Percentiles rank a stretch among this genome's conserved stretches.
Conservation (phyloP, 1,140 invertebrate genomes). For the Drosophila pallidifrons region DNA sequence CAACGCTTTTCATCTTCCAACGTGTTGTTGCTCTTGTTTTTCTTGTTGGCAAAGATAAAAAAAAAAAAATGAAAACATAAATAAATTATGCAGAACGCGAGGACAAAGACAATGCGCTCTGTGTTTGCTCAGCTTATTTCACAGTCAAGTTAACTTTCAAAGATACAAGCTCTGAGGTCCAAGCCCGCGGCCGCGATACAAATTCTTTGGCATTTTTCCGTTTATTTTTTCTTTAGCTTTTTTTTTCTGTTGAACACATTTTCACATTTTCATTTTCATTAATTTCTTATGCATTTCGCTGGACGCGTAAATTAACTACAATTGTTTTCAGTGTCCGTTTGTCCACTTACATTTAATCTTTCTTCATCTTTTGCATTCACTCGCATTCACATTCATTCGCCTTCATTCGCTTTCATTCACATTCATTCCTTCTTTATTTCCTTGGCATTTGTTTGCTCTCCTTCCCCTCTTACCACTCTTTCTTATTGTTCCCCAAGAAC, state of each 20-base stretch:
- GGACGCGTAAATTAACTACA: constrained; percentile 77
- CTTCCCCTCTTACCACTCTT: constrained; percentile 30
- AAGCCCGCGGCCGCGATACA: constrained; percentile 15
- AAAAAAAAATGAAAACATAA: constrained; percentile 61
- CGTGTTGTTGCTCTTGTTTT: neutral
- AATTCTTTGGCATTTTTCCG: constrained; percentile 12
- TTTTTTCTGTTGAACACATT: neutral
- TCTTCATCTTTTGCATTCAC: constrained; percentile 64
- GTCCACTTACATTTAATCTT: constrained; percentile 78
- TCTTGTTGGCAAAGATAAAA: too few species aligned
- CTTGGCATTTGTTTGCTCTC: constrained; percentile 58
- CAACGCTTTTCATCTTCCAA: constrained; percentile 29
- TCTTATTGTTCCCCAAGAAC: too few species aligned
- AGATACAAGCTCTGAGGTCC: constrained; percentile 33
- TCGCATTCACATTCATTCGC: constrained; percentile 52
- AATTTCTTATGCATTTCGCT: constrained; percentile 75
- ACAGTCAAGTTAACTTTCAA: constrained; percentile 81
- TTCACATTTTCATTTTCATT: constrained; percentile 64
- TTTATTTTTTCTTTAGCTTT: constrained; percentile 10
- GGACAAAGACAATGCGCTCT: constrained; percentile 76
- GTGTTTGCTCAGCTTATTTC: constrained; percentile 70
- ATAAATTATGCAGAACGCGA: constrained; percentile 73
- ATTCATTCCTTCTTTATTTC: constrained; percentile 69
- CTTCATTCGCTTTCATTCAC: constrained; percentile 46
- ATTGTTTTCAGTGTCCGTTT: constrained; percentile 66